phyloP scores from a whole-genome alignment of 2,113 vertebrate genomes.

The Amblyopsis rosae region DNA sequence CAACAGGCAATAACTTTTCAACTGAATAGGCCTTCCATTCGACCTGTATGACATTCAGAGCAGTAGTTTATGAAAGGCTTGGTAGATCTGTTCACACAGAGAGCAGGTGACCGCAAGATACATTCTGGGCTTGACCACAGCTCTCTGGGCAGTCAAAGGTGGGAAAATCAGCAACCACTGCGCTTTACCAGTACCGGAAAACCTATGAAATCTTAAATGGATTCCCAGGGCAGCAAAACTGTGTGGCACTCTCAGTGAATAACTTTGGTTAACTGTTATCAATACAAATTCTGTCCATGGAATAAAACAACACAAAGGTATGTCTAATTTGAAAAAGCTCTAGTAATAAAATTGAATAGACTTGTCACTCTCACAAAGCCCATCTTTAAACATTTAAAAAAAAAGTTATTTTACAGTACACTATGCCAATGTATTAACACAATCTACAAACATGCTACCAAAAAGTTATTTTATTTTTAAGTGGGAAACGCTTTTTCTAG shows the following conservation, averaged over 20 bases:
- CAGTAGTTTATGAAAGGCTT: slow-evolving; percentile 72
- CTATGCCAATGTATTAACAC: not conserved
- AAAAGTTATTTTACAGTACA: not conserved
- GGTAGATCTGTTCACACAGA: slow-evolving; percentile 58
- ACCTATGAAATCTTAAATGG: not conserved
- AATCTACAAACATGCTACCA: not conserved
- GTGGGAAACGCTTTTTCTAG: too few species aligned
- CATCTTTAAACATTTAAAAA: not conserved
- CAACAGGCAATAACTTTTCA: not conserved
- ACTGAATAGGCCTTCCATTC: slow-evolving; percentile 12
- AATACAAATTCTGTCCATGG: not conserved
- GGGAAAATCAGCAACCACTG: slow-evolving; percentile 21
- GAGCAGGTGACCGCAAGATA: slow-evolving; percentile 22
- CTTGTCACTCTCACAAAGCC: not conserved
- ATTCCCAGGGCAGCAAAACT: not conserved
- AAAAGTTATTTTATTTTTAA: not conserved
- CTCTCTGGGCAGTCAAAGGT: slow-evolving; percentile 46
- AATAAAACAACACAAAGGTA: slow-evolving; percentile 14
- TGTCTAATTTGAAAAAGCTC: slow-evolving; percentile 2
- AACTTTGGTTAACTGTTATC: slow-evolving; percentile 4
- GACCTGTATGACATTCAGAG: slow-evolving; percentile 67
- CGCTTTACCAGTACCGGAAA: slow-evolving; percentile 11
- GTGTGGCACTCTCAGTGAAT: not conserved
- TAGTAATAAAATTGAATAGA: not conserved
- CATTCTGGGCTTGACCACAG: slow-evolving; percentile 62